phyloP scores from a whole-genome alignment of 2,113 vertebrate species.

The Salvelinus sp. region DNA sequence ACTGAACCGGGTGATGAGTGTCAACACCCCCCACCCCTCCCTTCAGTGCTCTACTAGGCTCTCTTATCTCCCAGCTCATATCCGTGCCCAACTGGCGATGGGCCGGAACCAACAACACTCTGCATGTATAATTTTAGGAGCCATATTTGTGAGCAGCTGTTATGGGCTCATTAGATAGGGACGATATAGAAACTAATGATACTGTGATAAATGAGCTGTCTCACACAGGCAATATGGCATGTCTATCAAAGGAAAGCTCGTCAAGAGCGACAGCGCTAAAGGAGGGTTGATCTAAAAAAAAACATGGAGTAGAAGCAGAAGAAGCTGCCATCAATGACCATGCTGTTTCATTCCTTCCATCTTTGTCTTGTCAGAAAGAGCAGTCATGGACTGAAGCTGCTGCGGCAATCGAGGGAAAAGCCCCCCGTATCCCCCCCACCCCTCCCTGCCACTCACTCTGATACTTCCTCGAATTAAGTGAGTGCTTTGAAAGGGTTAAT shows the following conservation, averaged over 20 bases:
- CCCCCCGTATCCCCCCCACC: slow-evolving; percentile 16
- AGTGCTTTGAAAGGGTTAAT: slow-evolving; percentile 64
- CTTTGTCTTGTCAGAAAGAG: slow-evolving; percentile 23
- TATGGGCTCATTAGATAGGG: slow-evolving; percentile 63
- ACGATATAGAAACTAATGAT: slow-evolving; percentile 51
- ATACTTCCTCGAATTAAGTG: slow-evolving; percentile 65
- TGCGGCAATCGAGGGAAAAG: slow-evolving; percentile 65
- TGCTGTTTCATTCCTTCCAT: slow-evolving; percentile 52
- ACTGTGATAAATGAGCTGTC: slow-evolving; percentile 51
- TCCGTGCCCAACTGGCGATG: slow-evolving; percentile 36
- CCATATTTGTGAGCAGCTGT: slow-evolving; percentile 58
- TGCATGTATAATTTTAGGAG: slow-evolving; percentile 69
- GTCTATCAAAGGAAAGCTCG: neutral
- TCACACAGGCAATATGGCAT: slow-evolving; percentile 6
- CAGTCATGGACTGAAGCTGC: slow-evolving; percentile 26
- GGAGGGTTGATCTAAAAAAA: too few species aligned
- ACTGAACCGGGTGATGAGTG: neutral
- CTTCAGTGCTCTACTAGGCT: slow-evolving; percentile 2
- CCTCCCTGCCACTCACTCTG: slow-evolving; percentile 51
- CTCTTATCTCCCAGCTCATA: slow-evolving; percentile 13
- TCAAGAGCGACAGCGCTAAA: neutral
- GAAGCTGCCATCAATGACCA: slow-evolving; percentile 24
- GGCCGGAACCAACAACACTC: slow-evolving; percentile 31
- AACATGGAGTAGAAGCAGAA: neutral
- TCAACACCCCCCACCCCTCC: neutral